Evolutionary conservation across 2,888 invertebrate genomes (phyloP).

Genomic region (Parasteatoda lunata): DNA sequence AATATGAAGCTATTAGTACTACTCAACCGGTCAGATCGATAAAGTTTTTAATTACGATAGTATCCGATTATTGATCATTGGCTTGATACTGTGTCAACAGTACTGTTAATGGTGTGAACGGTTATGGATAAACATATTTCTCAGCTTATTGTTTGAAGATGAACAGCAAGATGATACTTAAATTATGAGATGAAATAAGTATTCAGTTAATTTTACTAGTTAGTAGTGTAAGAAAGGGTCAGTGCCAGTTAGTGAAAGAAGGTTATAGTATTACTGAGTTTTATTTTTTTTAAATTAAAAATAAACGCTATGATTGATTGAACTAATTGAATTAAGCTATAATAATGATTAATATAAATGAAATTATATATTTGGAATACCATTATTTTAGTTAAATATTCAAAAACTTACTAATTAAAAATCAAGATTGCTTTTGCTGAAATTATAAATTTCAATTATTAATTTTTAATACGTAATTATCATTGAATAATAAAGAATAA

Average conservation of each 20-base stretch:
- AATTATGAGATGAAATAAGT: neutral
- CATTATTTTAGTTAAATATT: too few species aligned
- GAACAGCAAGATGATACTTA: constrained; percentile 12
- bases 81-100: neutral
- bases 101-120: neutral
- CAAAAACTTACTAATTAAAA: too few species aligned
- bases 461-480: too few species aligned
- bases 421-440: too few species aligned
- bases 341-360: too few species aligned
- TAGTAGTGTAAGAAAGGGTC: neutral
- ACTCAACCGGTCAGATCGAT: neutral
- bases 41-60: neutral
- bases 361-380: too few species aligned
- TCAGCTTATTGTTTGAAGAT: neutral
- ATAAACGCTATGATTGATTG: too few species aligned
- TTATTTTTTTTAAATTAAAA: too few species aligned
- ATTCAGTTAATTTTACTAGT: neutral
- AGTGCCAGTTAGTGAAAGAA: neutral
- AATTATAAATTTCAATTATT: too few species aligned
- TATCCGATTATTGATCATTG: neutral
- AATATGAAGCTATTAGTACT: neutral
- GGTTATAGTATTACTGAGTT: too few species aligned
- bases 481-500: too few species aligned
- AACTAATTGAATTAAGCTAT: too few species aligned
- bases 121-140: constrained; percentile 1